Percentiles rank a stretch among this genome's conserved stretches.
These are phyloP conservation scores for Lophura nycthemera DNA, from an alignment of 2,113 vertebrate species.

Conservation along the genomic window DNA sequence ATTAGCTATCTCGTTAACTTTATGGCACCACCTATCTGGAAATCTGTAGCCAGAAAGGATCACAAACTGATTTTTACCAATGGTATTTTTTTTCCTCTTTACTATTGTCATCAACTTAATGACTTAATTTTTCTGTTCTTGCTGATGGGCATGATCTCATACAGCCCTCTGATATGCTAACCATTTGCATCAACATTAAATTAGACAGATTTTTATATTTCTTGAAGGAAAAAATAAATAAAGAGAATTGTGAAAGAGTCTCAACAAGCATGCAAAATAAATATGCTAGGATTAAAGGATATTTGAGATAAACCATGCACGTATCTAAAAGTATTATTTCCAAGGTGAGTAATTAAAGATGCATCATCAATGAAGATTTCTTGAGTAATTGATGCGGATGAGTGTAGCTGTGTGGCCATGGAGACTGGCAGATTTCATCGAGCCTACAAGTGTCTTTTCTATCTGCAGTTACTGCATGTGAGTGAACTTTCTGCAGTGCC, in stretches of 20 bases:
- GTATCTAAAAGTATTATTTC: not conserved
- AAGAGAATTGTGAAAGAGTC: not conserved
- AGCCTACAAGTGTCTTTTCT: not conserved
- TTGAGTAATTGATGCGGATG: not conserved
- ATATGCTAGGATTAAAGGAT: not conserved
- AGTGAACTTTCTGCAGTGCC: slow-evolving; percentile 44
- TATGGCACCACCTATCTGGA: not conserved
- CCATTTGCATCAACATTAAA: not conserved
- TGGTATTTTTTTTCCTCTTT: not conserved
- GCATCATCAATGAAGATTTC: not conserved
- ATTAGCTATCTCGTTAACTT: slow-evolving; percentile 18
- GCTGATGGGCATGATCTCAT: not conserved
- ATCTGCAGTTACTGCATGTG: not conserved
- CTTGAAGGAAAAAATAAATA: not conserved
- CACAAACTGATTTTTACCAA: not conserved
- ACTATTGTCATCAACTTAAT: not conserved
- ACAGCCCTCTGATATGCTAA: not conserved
- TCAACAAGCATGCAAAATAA: not conserved
- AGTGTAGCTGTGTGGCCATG: not conserved
- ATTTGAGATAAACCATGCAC: not conserved
- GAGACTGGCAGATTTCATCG: not conserved
- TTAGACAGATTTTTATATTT: not conserved
- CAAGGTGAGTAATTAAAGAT: not conserved
- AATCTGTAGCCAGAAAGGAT: not conserved
- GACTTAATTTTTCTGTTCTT: not conserved